phyloP scores from a whole-genome alignment of 2,113 vertebrate species.

The Menidia beryllina region DNA sequence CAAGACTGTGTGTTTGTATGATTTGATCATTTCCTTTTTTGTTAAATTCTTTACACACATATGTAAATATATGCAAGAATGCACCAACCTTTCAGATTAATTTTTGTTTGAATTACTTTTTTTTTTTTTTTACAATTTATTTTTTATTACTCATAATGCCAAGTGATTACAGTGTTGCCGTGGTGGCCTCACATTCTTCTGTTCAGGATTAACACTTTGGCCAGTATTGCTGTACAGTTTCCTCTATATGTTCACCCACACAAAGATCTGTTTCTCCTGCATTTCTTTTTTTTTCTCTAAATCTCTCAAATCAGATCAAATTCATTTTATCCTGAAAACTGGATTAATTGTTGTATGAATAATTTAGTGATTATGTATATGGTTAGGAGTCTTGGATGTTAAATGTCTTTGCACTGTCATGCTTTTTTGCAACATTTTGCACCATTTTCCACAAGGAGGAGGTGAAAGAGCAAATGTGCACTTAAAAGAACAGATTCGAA shows the following conservation, averaged over 20 bases:
- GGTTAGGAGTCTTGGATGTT: conserved; percentile 52
- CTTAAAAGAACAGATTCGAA: conserved; percentile 32
- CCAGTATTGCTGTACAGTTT: conserved; percentile 84
- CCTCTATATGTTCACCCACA: conserved; percentile 8
- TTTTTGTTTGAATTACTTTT: conserved; percentile 31
- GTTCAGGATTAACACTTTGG: conserved; percentile 29
- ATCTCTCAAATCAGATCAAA: conserved; percentile 44
- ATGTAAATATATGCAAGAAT: conserved; percentile 44
- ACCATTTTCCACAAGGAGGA: conserved; percentile 59
- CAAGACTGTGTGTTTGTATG: conserved; percentile 28
- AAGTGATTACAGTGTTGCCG: conserved; percentile 74
- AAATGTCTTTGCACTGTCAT: conserved; percentile 76
- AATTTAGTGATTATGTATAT: conserved; percentile 24
- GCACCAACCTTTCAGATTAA: conserved; percentile 39
- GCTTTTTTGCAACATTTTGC: conserved; percentile 79
- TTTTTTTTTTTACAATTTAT: conserved; percentile 35
- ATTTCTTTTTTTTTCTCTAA: conserved; percentile 18
- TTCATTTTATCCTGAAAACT: conserved; percentile 4
- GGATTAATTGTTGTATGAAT: conserved; percentile 26
- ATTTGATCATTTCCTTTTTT: conserved; percentile 14
- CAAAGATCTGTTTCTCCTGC: not conserved
- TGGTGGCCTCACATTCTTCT: conserved; percentile 37
- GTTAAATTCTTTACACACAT: conserved; percentile 29
- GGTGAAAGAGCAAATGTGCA: conserved; percentile 38
- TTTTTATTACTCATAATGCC: conserved; percentile 72